These are phyloP conservation scores for Gallirallus australis DNA, from an alignment of 2,797 vertebrate genomes.

Conservation along the genomic window DNA sequence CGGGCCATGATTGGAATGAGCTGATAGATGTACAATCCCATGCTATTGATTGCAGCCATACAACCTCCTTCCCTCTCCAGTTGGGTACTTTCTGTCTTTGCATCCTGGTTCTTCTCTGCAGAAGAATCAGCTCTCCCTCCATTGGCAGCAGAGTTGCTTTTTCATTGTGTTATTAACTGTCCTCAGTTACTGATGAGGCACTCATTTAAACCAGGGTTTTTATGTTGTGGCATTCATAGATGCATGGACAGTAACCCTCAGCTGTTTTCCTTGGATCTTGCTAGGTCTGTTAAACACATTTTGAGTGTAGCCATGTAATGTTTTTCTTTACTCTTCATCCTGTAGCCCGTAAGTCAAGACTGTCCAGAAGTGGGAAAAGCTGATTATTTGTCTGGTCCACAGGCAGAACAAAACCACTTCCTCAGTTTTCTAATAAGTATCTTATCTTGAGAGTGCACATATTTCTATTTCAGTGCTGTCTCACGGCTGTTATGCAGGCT, in stretches of 20 bases:
- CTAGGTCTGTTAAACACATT: conserved; percentile 16
- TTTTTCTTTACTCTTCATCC: not conserved
- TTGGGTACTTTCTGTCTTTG: not conserved
- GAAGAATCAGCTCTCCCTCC: not conserved
- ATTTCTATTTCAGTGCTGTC: conserved; percentile 67
- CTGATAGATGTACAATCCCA: not conserved
- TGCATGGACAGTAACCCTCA: not conserved
- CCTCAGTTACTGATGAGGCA: not conserved
- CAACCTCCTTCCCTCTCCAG: not conserved
- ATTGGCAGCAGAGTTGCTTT: not conserved
- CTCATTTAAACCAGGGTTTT: not conserved
- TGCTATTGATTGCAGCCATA: not conserved
- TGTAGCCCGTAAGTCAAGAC: not conserved
- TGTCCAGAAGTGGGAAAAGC: conserved; percentile 60
- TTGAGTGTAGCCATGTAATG: not conserved
- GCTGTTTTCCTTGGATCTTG: not conserved
- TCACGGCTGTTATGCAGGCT: conserved; percentile 38
- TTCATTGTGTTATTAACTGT: not conserved
- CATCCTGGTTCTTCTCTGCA: not conserved
- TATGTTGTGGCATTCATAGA: not conserved
- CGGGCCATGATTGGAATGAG: not conserved
- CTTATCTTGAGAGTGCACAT: conserved; percentile 78
- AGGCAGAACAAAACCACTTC: conserved; percentile 77
- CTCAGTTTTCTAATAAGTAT: conserved; percentile 68
- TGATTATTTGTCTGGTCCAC: conserved; percentile 58